Percentiles rank a stretch among this genome's conserved stretches.
phyloP scores from a whole-genome alignment of 2,113 vertebrate species.

The Struthidea cinerea region DNA sequence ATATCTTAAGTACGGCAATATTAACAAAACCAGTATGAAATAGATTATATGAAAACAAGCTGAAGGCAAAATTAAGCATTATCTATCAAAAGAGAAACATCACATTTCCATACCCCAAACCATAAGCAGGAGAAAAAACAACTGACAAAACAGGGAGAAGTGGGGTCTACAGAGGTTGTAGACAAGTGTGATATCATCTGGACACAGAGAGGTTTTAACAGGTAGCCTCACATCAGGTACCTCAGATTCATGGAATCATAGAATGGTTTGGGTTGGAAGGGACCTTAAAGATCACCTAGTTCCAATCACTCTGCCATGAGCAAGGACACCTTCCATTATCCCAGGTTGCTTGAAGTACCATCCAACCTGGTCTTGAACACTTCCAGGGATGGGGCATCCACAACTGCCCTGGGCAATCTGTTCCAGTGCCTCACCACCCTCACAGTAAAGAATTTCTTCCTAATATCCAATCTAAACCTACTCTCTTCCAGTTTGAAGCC shows the following conservation, averaged over 20 bases:
- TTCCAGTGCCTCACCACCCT: background rate
- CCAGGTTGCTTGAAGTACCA: background rate
- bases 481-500: background rate
- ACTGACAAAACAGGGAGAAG: background rate
- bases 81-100: slow-evolving; percentile 7
- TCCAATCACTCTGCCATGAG: background rate
- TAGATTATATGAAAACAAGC: background rate
- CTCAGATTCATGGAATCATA: background rate
- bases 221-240: background rate
- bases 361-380: background rate
- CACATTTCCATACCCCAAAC: background rate
- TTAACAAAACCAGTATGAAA: slow-evolving; percentile 22
- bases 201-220: background rate
- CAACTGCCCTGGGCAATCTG: background rate
- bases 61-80: slow-evolving; percentile 27
- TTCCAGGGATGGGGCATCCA: background rate
- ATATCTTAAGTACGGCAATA: background rate
- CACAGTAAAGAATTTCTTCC: background rate
- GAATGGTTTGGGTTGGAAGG: background rate
- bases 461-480: background rate
- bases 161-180: background rate
- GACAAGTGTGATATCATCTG: background rate
- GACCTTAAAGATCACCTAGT: background rate
- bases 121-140: background rate
- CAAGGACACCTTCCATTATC: background rate